Conservation (phyloP, 2,113 vertebrate genomes). For the Psettodes erumei region DNA sequence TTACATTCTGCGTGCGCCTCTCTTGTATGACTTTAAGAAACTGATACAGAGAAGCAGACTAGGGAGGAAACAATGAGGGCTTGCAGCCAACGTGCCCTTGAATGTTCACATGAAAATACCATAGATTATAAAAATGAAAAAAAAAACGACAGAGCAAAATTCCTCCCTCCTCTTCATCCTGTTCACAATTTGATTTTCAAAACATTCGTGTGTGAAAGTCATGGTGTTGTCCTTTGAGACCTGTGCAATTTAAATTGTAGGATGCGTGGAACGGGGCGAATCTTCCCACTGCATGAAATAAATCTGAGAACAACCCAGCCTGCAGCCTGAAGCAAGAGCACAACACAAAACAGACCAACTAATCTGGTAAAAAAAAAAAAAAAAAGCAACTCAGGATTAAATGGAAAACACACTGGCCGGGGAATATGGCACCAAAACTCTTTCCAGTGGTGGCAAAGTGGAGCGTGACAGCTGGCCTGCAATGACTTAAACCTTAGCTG, state of each 20-base stretch:
- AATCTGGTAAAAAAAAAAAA: too few species aligned
- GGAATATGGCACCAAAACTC: not conserved
- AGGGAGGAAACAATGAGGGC: not conserved
- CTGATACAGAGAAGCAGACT: not conserved
- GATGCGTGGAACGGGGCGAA: constrained; percentile 28
- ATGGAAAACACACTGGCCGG: constrained; percentile 14
- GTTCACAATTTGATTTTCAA: not conserved
- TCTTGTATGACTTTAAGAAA: not conserved
- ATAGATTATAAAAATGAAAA: not conserved
- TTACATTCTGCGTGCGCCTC: not conserved
- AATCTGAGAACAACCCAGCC: not conserved
- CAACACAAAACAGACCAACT: constrained; percentile 19
- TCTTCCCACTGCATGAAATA: constrained; percentile 23
- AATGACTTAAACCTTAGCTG: constrained; percentile 22
- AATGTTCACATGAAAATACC: constrained; percentile 17
- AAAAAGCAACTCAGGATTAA: not conserved
- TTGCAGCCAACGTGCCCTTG: not conserved
- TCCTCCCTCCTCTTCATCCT: constrained; percentile 8
- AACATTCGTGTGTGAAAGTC: constrained; percentile 1
- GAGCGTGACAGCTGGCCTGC: constrained; percentile 19
- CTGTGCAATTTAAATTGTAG: constrained; percentile 39
- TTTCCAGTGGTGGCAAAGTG: constrained; percentile 24
- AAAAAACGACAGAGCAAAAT: not conserved
- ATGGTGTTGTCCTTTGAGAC: constrained; percentile 22
- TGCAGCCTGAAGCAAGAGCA: constrained; percentile 6